Evolutionary conservation across 1,140 invertebrate genomes (phyloP), one percentile per base, ranked within the genome.

Genomic region (Drosophila orena): DNA sequence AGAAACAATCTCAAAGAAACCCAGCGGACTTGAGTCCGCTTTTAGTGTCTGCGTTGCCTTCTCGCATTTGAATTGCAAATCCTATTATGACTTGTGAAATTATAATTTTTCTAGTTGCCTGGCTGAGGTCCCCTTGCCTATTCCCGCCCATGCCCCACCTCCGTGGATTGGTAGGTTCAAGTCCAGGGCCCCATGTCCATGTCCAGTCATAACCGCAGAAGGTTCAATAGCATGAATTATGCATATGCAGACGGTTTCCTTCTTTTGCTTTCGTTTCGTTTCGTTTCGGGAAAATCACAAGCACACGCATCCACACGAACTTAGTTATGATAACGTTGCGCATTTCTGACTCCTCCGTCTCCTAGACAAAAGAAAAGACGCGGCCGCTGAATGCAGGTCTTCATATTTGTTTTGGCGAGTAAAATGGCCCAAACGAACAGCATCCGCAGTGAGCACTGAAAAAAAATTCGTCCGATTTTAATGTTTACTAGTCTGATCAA

Each of bases 51-150:
- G 66, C 66, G 71, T 81, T 71, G 68, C 68, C 66, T 49, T 71
- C 70, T 80, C 64, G 79, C 77, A 91, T 91, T 91, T 91, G 90
- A 91, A 91, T 91, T 91, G 90, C 90, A 91, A 91, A 91, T 91
- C 81, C 81, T 90, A 88, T 91, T 91, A 90, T 91, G 90, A 91
- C 90, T 91, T 81, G 85, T 90, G 83, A 91, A 91, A 91, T 91
- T 91, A 85, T 83, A 84, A 90, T 79, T 91, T 81, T 79, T 84
- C 79, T 85, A 90, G 81, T 81, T 66, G 83, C 83, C 81, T 62
- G 74, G 47, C 74, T 57, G 75, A 54, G 57, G 64, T 77, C 64
- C 69, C 34, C 68, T 43, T 20, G 27, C 27, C 27, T 7, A 30
- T 30, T 7, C 27, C 27, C 27, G 27, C 44, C 8, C 22, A 20